A percentile compares a stretch with the other conserved stretches of the same genome.
Evolutionary conservation across 2,113 vertebrate species (phyloP).

Genomic region (Grallaria varia): DNA sequence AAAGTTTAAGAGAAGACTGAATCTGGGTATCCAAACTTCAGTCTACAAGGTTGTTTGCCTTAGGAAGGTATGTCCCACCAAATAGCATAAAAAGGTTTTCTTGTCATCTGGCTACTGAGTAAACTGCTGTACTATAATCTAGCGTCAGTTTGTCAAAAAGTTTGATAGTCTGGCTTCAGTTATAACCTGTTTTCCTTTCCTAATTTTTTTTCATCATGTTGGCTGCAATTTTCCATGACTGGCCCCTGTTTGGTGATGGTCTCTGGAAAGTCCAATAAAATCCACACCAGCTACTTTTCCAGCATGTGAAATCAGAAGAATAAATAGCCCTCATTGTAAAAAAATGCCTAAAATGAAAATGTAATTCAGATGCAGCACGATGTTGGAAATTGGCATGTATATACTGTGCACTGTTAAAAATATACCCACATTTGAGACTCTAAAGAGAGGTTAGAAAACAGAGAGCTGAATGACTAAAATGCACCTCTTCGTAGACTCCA

Average conservation of each 20-base stretch:
- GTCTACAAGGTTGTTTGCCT: not conserved
- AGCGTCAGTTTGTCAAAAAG: not conserved
- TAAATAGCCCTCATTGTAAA: not conserved
- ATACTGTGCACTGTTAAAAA: not conserved
- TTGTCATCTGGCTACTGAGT: not conserved
- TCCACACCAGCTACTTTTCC: not conserved
- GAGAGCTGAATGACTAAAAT: not conserved
- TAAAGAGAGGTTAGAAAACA: not conserved
- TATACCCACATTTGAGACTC: not conserved
- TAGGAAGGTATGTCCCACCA: not conserved
- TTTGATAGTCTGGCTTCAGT: constrained; percentile 20
- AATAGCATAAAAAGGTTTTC: not conserved
- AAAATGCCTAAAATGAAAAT: not conserved
- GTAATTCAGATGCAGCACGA: not conserved
- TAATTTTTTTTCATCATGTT: not conserved
- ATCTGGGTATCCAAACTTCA: not conserved
- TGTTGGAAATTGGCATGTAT: not conserved
- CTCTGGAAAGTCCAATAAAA: constrained; percentile 5
- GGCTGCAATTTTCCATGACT: not conserved
- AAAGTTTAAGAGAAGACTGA: not conserved
- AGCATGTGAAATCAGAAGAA: not conserved
- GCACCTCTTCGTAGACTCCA: not conserved
- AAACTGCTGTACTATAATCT: not conserved
- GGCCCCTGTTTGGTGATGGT: not conserved
- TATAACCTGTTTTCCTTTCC: constrained; percentile 13